phyloP scores from a whole-genome alignment of 2,113 vertebrate genomes.

The Sigmodon hispidus region DNA sequence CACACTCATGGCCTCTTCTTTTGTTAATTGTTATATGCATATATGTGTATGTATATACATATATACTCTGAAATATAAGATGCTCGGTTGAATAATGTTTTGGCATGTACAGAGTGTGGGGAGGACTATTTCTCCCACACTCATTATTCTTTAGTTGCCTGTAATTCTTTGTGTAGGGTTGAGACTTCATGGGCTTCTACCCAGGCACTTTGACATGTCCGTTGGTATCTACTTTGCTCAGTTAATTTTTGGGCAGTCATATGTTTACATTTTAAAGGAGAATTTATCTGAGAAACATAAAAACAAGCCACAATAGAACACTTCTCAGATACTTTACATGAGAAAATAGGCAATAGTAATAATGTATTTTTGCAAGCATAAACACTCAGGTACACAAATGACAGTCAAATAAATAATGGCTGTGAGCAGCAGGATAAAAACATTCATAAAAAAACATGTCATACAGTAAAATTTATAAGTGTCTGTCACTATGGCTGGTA shows the following conservation, averaged over 20 bases:
- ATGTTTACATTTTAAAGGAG: background rate
- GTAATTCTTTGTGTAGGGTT: background rate
- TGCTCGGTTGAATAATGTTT: background rate
- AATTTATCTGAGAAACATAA: background rate
- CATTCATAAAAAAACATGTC: background rate
- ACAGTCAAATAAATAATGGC: background rate
- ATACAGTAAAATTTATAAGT: background rate
- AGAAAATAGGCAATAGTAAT: background rate
- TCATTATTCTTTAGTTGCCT: background rate
- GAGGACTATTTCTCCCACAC: too few species aligned
- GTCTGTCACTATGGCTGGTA: background rate
- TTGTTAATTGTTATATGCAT: background rate
- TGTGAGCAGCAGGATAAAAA: background rate
- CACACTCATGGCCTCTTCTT: background rate
- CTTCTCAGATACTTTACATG: background rate
- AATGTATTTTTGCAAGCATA: background rate
- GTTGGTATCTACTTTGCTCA: background rate
- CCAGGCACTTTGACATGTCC: background rate
- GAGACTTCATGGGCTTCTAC: background rate
- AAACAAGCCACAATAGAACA: background rate
- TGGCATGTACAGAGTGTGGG: background rate
- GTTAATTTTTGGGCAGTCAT: background rate
- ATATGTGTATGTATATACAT: background rate
- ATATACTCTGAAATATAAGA: background rate
- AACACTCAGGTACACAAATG: background rate